Percentiles rank a stretch among this genome's conserved stretches.
Evolutionary conservation across 1,140 invertebrate genomes (phyloP).

Genomic region (Tetramorium parvispinum): DNA sequence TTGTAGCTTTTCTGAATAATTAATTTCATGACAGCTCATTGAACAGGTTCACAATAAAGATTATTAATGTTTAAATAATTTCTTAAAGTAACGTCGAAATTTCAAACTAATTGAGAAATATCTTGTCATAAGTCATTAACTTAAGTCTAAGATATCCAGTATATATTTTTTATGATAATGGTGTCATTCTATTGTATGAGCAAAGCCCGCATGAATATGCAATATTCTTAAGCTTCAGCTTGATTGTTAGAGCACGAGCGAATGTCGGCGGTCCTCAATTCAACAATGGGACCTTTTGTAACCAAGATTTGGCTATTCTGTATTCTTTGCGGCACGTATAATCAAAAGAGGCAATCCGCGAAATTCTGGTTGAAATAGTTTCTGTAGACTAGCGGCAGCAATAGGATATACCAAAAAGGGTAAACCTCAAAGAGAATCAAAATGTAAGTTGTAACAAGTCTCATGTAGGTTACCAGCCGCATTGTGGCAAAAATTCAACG

Average conservation of each 20-base stretch:
- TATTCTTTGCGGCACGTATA: slow-evolving; percentile 62
- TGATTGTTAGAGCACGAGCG: slow-evolving; percentile 17
- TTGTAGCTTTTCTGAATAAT: too few relatives aligned
- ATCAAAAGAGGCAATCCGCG: slow-evolving; percentile 63
- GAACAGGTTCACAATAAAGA: not conserved
- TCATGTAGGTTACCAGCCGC: not conserved
- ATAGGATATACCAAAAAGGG: slow-evolving; percentile 3
- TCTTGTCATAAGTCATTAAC: not conserved
- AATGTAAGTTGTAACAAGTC: slow-evolving; percentile 26
- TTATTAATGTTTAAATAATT: not conserved
- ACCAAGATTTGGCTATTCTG: slow-evolving; percentile 56
- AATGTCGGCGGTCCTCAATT: slow-evolving; percentile 5
- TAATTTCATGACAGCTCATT: too few relatives aligned
- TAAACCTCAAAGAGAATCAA: slow-evolving; percentile 18
- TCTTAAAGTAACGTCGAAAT: not conserved
- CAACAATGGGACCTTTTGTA: slow-evolving; percentile 73
- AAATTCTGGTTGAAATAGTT: slow-evolving; percentile 70
- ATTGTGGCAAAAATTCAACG: slow-evolving; percentile 20
- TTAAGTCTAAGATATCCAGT: slow-evolving; percentile 6
- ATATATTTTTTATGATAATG: slow-evolving; percentile 31
- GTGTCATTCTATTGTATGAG: slow-evolving; percentile 53
- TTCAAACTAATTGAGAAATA: not conserved
- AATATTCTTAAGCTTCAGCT: slow-evolving; percentile 57
- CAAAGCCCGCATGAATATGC: slow-evolving; percentile 73
- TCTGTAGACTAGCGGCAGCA: slow-evolving; percentile 13